Conservation (phyloP, 2,113 vertebrate genomes). For the Lepisosteus oculatus region DNA sequence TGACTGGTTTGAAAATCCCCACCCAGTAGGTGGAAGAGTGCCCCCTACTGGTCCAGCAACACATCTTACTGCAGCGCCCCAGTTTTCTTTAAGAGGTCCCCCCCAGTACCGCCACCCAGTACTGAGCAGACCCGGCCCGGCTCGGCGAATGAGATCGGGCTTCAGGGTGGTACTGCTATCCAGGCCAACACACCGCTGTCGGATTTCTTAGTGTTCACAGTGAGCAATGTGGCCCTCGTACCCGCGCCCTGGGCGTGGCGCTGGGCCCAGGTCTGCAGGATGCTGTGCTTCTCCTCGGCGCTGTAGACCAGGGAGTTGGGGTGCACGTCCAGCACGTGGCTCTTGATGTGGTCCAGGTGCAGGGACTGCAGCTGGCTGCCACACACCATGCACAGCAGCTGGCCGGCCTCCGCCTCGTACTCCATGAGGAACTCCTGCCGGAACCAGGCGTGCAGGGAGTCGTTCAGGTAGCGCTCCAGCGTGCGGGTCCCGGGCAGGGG, state of each 20-base stretch:
- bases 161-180: too few relatives aligned
- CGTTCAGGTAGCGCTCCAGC: constrained; percentile 80
- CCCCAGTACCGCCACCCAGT: neutral
- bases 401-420: constrained; percentile 76
- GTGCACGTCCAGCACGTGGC: constrained; percentile 81
- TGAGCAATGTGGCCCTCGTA: too few relatives aligned
- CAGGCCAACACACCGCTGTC: too few relatives aligned
- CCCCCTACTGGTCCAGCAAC: neutral
- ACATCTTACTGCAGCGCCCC: neutral
- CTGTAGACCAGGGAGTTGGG: constrained; percentile 79
- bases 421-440: constrained; percentile 89
- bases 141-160: too few relatives aligned
- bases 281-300: constrained; percentile 76
- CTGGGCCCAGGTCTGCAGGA: constrained; percentile 82
- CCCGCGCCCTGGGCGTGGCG: constrained; percentile 49
- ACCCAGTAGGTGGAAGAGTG: neutral
- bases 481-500: constrained; percentile 40
- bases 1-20: too few relatives aligned
- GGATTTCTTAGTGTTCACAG: too few relatives aligned
- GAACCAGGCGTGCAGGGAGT: constrained; percentile 86
- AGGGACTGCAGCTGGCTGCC: constrained; percentile 74
- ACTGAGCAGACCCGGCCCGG: too few relatives aligned
- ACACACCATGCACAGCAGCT: constrained; percentile 85
- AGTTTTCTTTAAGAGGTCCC: neutral
- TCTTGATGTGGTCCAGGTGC: constrained; percentile 84